These are phyloP conservation scores for Pycnomerus fuliginosus DNA, from an alignment of 2,888 invertebrate species.

Conservation along the genomic window DNA sequence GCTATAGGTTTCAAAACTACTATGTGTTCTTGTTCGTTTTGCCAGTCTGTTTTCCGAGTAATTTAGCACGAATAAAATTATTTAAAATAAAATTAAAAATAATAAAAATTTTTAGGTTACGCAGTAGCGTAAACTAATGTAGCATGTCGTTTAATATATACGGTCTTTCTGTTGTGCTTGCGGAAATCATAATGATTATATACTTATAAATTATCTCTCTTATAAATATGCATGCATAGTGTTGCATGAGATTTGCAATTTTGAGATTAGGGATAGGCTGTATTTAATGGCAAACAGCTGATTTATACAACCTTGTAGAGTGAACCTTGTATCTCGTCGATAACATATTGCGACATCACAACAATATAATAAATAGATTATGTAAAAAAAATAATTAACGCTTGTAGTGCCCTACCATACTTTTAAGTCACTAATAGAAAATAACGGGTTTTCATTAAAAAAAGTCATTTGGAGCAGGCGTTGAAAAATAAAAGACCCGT, in stretches of 20 bases:
- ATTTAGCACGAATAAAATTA: too few relatives aligned
- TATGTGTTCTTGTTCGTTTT: too few relatives aligned
- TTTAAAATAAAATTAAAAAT: too few relatives aligned
- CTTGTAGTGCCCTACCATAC: neutral
- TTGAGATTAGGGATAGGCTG: conserved; percentile 39
- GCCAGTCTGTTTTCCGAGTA: too few relatives aligned
- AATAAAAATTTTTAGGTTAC: too few relatives aligned
- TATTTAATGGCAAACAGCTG: conserved; percentile 39
- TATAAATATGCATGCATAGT: conserved; percentile 21
- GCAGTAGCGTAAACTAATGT: too few relatives aligned
- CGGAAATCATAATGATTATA: conserved; percentile 23
- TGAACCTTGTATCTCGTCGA: conserved; percentile 28
- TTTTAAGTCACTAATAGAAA: neutral
- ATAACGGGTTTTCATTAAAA: too few relatives aligned
- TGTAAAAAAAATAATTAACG: conserved; percentile 5
- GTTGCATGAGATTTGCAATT: conserved; percentile 37
- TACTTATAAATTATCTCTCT: conserved; percentile 22
- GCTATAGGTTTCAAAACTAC: too few relatives aligned
- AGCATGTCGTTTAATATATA: too few relatives aligned
- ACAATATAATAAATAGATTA: conserved; percentile 10
- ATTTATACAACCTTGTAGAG: conserved; percentile 40
- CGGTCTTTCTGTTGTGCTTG: conserved; percentile 13
- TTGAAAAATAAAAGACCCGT: too few relatives aligned
- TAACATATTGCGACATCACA: conserved; percentile 19
- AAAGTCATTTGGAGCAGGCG: too few relatives aligned